Percentiles rank a stretch among this genome's conserved stretches.
phyloP scores from a whole-genome alignment of 2,888 invertebrate species.

The Melinaea menophilus region DNA sequence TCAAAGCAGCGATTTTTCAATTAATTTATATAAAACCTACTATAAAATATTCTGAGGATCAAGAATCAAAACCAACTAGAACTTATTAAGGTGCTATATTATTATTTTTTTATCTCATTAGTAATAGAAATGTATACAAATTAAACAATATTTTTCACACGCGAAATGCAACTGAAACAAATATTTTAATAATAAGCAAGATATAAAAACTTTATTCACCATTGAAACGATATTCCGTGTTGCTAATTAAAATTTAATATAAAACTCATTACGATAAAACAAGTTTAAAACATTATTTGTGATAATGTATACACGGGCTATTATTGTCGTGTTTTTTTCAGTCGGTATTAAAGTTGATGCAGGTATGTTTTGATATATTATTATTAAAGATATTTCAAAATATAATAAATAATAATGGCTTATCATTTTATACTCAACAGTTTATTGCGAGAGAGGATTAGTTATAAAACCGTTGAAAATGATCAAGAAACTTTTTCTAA shows the following conservation, averaged over 20 bases:
- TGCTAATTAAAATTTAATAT: constrained; percentile 1
- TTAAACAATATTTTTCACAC: background rate
- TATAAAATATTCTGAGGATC: no score
- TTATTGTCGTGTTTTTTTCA: constrained; percentile 7
- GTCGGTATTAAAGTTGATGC: constrained; percentile 16
- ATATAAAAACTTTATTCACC: background rate
- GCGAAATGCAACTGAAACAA: background rate
- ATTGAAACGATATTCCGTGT: background rate
- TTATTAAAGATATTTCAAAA: no score
- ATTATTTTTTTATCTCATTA: no score
- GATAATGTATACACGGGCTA: background rate
- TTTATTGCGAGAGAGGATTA: no score
- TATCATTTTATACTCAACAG: no score
- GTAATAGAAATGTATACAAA: background rate
- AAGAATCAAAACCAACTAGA: no score
- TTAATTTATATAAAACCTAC: no score
- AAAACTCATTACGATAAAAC: constrained; percentile 4
- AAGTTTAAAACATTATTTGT: background rate
- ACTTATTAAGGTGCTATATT: no score
- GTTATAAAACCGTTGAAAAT: background rate
- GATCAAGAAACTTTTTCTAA: background rate
- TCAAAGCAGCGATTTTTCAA: no score
- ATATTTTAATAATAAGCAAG: background rate
- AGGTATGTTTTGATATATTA: constrained; percentile 14
- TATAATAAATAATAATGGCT: no score